A percentile compares a stretch with the other conserved stretches of the same genome.
Evolutionary conservation across 2,113 vertebrate genomes (phyloP).

Genomic region (Desmodus rotundus): DNA sequence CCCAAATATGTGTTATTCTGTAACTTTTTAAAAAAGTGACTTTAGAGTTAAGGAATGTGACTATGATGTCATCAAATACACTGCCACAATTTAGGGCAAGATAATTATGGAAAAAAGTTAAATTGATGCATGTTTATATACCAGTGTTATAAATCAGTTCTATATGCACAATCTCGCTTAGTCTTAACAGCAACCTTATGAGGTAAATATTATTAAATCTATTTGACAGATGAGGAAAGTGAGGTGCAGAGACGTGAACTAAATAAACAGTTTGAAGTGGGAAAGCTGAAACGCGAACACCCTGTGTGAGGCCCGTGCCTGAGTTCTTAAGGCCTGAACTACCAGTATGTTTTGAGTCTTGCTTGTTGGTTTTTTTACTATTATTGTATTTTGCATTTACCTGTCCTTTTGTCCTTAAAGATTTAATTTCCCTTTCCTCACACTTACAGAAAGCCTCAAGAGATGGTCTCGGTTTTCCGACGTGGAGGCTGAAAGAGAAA

Average conservation of each 20-base stretch:
- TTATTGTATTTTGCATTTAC: neutral
- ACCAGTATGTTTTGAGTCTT: too few relatives aligned
- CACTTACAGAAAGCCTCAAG: neutral
- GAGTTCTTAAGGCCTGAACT: neutral
- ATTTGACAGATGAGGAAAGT: neutral
- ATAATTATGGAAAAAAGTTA: neutral
- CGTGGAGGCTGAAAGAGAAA: neutral
- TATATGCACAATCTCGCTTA: neutral
- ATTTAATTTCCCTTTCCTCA: neutral
- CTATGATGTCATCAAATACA: constrained; percentile 9
- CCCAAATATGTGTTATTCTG: neutral
- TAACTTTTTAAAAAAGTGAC: neutral
- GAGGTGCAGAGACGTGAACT: neutral
- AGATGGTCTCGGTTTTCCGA: neutral
- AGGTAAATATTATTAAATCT: constrained; percentile 10
- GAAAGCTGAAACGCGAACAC: neutral
- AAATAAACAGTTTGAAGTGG: neutral
- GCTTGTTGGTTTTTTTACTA: neutral
- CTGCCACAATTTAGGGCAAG: neutral
- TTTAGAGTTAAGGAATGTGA: neutral
- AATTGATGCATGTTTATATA: neutral
- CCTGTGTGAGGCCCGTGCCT: neutral
- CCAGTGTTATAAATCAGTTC: neutral
- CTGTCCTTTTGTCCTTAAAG: neutral
- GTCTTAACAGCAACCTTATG: neutral